Conservation (phyloP, 2,888 invertebrate genomes). For the Agrotis exclamationis region DNA sequence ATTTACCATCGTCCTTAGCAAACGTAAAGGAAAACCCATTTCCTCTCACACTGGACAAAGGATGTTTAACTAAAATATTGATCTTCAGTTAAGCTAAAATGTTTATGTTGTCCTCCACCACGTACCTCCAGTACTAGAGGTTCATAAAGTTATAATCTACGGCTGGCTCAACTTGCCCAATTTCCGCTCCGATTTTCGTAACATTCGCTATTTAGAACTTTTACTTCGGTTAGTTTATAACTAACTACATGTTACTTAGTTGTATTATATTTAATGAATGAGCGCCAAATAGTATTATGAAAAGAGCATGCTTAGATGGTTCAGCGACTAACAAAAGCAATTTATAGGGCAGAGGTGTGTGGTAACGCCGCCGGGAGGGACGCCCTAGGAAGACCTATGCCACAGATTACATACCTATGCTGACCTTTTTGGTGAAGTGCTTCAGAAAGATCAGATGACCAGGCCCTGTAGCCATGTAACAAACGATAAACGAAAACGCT, state of each 20-base stretch:
- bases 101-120: constrained; percentile 41
- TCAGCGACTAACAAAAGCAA: too few species aligned
- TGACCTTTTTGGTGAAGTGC: too few species aligned
- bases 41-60: constrained; percentile 72
- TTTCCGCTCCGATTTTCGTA: constrained; percentile 58
- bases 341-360: too few species aligned
- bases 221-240: constrained; percentile 42
- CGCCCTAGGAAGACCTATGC: too few species aligned
- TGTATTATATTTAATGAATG: constrained; percentile 22
- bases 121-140: constrained; percentile 12
- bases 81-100: constrained; percentile 60
- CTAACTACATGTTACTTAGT: constrained; percentile 16
- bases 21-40: constrained; percentile 75
- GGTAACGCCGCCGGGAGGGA: too few species aligned
- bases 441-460: too few species aligned
- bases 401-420: too few species aligned
- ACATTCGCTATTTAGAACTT: constrained; percentile 42
- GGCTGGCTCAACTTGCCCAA: constrained; percentile 51
- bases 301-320: too few species aligned
- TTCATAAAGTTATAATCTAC: constrained; percentile 41
- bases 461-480: too few species aligned
- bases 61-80: constrained; percentile 84
- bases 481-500: too few species aligned
- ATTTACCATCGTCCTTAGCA: constrained; percentile 59
- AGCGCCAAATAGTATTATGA: too few species aligned